These are phyloP conservation scores for Brachynemurus nebulosus DNA, from an alignment of 2,888 invertebrate species.

Conservation along the genomic window DNA sequence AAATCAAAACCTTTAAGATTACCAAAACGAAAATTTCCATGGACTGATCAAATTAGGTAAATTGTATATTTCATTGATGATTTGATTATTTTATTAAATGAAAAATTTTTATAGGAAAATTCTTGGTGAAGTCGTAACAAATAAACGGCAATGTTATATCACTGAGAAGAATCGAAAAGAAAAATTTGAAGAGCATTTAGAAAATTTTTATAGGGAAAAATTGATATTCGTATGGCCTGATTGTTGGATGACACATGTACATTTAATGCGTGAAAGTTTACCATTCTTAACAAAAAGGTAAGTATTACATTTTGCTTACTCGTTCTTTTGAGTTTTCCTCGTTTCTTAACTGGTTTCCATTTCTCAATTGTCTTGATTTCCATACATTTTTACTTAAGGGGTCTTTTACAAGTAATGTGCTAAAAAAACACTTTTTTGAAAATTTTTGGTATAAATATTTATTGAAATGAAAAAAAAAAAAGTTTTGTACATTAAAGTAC, in stretches of 20 bases:
- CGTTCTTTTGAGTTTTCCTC: too few relatives aligned
- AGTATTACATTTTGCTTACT: too few relatives aligned
- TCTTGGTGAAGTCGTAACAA: slow-evolving; percentile 26
- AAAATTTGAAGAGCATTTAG: slow-evolving; percentile 34
- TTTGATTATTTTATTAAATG: neutral
- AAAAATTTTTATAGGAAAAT: slow-evolving; percentile 23
- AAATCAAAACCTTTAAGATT: slow-evolving; percentile 41
- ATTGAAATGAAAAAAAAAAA: too few relatives aligned
- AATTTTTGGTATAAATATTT: too few relatives aligned
- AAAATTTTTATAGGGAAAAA: slow-evolving; percentile 32
- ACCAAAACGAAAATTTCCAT: slow-evolving; percentile 58
- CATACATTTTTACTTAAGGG: too few relatives aligned
- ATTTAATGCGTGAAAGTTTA: slow-evolving; percentile 26
- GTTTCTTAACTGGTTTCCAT: too few relatives aligned
- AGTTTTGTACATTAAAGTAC: too few relatives aligned
- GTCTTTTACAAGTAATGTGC: too few relatives aligned
- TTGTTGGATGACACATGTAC: slow-evolving; percentile 37
- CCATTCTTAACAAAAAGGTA: slow-evolving; percentile 17
- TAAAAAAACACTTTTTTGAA: too few relatives aligned
- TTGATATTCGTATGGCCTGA: slow-evolving; percentile 38
- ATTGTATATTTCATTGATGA: slow-evolving; percentile 16
- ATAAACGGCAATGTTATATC: slow-evolving; percentile 26
- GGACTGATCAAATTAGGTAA: slow-evolving; percentile 51
- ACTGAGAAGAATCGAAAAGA: slow-evolving; percentile 33
- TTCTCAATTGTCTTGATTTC: too few relatives aligned